Conservation (phyloP, 2,888 invertebrate genomes). For the Odontocolon sp. region DNA sequence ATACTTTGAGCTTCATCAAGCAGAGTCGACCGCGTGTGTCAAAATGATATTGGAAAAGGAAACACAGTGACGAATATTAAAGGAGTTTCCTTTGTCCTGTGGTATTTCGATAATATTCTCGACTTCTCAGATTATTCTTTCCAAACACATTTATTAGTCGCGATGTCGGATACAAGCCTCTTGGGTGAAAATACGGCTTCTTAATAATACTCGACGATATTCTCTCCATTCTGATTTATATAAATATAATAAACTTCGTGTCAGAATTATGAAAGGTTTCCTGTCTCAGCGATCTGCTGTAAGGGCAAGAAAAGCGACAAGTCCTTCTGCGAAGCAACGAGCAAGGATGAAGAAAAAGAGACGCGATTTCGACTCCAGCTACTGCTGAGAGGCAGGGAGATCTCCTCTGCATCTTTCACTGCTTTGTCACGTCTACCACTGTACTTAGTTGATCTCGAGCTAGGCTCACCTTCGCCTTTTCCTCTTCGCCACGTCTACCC, state of each 20-base stretch:
- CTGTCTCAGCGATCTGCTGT: conserved; percentile 1
- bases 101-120: background rate
- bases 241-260: conserved; percentile 36
- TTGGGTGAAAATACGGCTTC: background rate
- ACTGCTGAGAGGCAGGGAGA: conserved; percentile 34
- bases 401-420: conserved; percentile 28
- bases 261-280: conserved; percentile 24
- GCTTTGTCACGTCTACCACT: conserved; percentile 14
- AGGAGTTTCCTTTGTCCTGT: too few relatives aligned
- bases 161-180: background rate
- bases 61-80: too few relatives aligned
- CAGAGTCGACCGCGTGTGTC: too few relatives aligned
- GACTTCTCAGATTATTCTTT: background rate
- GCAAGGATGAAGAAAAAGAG: conserved; percentile 30
- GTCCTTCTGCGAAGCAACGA: conserved; percentile 31
- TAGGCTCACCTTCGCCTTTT: background rate
- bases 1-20: too few relatives aligned
- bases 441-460: conserved; percentile 23
- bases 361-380: conserved; percentile 47
- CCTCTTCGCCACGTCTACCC: background rate
- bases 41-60: too few relatives aligned
- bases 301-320: conserved; percentile 32
- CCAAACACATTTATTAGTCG: background rate
- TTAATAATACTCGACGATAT: conserved; percentile 1
- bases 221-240: conserved; percentile 19